Evolutionary conservation across 2,888 invertebrate genomes (phyloP).

Genomic region (Athalia circularis): DNA sequence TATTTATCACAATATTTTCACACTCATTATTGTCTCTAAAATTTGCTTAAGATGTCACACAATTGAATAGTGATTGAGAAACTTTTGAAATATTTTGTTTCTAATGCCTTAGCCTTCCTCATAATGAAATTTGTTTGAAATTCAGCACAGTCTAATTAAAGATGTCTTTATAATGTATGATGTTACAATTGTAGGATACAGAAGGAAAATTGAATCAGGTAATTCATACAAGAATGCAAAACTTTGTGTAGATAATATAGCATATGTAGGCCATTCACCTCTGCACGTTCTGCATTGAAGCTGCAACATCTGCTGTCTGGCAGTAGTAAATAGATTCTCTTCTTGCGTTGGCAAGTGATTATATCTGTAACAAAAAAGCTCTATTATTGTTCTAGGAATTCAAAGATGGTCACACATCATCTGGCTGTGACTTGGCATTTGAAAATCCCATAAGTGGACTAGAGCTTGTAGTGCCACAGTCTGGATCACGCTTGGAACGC

Average conservation of each 20-base stretch:
- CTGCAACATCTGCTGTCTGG: not conserved
- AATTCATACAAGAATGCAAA: slow-evolving; percentile 51
- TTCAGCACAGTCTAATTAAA: slow-evolving; percentile 1
- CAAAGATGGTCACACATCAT: slow-evolving; percentile 65
- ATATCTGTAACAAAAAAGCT: not conserved
- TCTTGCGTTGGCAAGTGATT: not conserved
- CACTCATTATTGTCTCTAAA: not conserved
- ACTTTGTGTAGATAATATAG: slow-evolving; percentile 10
- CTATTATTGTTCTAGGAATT: slow-evolving; percentile 67
- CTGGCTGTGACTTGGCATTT: slow-evolving; percentile 62
- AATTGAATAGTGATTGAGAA: not conserved
- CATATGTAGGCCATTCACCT: slow-evolving; percentile 3
- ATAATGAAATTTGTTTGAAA: slow-evolving; percentile 5
- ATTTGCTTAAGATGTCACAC: not conserved
- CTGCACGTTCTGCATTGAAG: not conserved
- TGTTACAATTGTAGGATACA: slow-evolving; percentile 67
- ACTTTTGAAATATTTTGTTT: not conserved
- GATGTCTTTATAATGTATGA: slow-evolving; percentile 11
- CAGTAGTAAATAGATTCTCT: slow-evolving; percentile 8
- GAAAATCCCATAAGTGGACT: slow-evolving; percentile 64
- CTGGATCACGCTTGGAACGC: slow-evolving; percentile 58
- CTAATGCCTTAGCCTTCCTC: too few species aligned
- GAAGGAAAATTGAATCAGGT: slow-evolving; percentile 66
- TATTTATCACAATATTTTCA: not conserved
- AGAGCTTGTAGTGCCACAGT: slow-evolving; percentile 67